phyloP scores from a whole-genome alignment of 1,140 invertebrate species.

The Harpegnathos saltator region DNA sequence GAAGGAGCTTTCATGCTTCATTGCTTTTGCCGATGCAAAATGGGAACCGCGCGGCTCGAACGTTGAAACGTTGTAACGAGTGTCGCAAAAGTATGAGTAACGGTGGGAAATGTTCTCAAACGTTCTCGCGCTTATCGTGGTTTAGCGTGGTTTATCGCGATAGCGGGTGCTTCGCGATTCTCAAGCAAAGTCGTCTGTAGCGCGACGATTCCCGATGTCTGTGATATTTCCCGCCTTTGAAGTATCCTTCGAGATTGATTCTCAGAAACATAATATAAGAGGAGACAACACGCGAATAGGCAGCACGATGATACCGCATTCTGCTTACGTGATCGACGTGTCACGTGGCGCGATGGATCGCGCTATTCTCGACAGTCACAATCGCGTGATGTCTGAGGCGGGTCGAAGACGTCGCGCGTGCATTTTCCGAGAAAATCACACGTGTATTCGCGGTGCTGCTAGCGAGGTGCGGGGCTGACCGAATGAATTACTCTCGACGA shows the following conservation, averaged over 20 bases:
- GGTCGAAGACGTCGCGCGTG: background rate
- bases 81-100: too few species aligned
- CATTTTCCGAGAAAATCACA: background rate
- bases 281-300: background rate
- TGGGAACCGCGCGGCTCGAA: too few species aligned
- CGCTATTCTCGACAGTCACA: background rate
- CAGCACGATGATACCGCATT: background rate
- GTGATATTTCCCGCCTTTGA: constrained; percentile 30
- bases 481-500: background rate
- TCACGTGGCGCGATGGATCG: constrained; percentile 9
- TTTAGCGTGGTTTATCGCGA: too few species aligned
- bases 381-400: background rate
- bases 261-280: constrained; percentile 7
- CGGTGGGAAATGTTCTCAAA: too few species aligned
- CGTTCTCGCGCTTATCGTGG: too few species aligned
- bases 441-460: background rate
- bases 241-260: constrained; percentile 44
- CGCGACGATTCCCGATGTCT: too few species aligned
- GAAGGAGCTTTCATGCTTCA: too few species aligned
- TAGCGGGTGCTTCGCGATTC: too few species aligned
- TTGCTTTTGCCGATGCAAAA: too few species aligned
- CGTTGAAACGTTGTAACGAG: too few species aligned
- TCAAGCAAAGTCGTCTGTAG: too few species aligned
- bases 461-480: background rate
- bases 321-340: constrained; percentile 13